These are phyloP conservation scores for Fistularia tabacaria DNA, from an alignment of 2,797 vertebrate genomes.

Conservation along the genomic window DNA sequence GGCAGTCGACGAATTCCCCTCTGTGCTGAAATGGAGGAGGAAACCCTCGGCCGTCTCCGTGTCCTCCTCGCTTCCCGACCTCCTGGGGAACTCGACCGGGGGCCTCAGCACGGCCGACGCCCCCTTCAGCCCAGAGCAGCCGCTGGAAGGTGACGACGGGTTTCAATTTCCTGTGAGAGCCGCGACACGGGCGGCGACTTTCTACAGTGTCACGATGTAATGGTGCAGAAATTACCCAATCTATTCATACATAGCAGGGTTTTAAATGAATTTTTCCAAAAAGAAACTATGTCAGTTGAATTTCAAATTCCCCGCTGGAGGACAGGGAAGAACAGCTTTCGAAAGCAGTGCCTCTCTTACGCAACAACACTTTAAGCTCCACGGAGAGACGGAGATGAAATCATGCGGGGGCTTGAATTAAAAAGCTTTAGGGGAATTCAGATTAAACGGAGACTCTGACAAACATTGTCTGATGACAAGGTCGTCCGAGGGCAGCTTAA, in stretches of 20 bases:
- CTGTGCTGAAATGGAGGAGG: constrained; percentile 87
- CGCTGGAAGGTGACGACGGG: constrained; percentile 68
- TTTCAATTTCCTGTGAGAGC: too few species aligned
- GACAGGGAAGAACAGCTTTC: constrained; percentile 14
- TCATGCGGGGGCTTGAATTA: constrained; percentile 32
- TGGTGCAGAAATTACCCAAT: too few species aligned
- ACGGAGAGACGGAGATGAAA: constrained; percentile 50
- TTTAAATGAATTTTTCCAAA: not conserved
- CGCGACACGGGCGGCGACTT: too few species aligned
- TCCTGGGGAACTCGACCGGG: constrained; percentile 79
- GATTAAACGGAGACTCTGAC: constrained; percentile 53
- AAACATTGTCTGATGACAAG: constrained; percentile 29
- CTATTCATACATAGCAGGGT: too few species aligned
- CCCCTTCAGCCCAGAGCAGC: constrained; percentile 77
- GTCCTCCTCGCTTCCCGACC: constrained; percentile 83
- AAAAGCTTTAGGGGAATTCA: constrained; percentile 39
- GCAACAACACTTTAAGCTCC: constrained; percentile 43
- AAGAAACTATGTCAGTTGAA: not conserved
- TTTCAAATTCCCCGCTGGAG: not conserved
- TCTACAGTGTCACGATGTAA: not conserved
- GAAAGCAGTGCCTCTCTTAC: constrained; percentile 35
- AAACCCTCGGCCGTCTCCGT: constrained; percentile 81
- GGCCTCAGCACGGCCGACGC: constrained; percentile 78
- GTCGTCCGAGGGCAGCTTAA: constrained; percentile 20
- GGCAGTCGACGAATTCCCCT: constrained; percentile 76